Conservation (phyloP, 2,797 vertebrate genomes). For the Oophaga sylvatica region DNA sequence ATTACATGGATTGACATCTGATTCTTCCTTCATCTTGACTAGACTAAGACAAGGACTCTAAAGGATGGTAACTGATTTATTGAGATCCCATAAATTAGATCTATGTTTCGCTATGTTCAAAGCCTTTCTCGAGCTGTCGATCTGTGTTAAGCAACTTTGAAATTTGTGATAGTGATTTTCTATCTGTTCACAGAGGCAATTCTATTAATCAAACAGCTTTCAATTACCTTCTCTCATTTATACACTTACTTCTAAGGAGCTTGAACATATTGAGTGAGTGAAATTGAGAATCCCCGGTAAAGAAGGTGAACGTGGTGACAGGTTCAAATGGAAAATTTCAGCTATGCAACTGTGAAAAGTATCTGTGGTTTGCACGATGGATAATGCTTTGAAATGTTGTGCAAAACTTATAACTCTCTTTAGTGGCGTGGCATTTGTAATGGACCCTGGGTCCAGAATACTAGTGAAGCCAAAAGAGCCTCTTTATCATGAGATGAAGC, state of each 20-base stretch:
- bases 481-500: too few species aligned
- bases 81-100: constrained; percentile 14
- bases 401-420: background rate
- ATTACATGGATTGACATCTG: background rate
- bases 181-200: constrained; percentile 28
- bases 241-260: constrained; percentile 30
- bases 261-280: constrained; percentile 33
- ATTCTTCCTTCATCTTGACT: background rate
- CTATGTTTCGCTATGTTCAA: constrained; percentile 36
- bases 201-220: constrained; percentile 44
- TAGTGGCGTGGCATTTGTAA: background rate
- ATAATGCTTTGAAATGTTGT: background rate
- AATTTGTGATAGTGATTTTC: constrained; percentile 42
- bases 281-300: constrained; percentile 12
- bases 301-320: background rate
- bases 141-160: constrained; percentile 41
- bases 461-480: too few species aligned
- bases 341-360: background rate
- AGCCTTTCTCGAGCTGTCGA: constrained; percentile 33
- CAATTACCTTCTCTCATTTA: constrained; percentile 33
- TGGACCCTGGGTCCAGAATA: too few species aligned
- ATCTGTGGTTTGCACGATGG: background rate
- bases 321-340: constrained; percentile 12
- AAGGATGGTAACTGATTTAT: constrained; percentile 30
- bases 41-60: background rate